A percentile compares a stretch with the other conserved stretches of the same genome.
Evolutionary conservation across 2,888 invertebrate species (phyloP).

Genomic region (Xestobium rufovillosum): DNA sequence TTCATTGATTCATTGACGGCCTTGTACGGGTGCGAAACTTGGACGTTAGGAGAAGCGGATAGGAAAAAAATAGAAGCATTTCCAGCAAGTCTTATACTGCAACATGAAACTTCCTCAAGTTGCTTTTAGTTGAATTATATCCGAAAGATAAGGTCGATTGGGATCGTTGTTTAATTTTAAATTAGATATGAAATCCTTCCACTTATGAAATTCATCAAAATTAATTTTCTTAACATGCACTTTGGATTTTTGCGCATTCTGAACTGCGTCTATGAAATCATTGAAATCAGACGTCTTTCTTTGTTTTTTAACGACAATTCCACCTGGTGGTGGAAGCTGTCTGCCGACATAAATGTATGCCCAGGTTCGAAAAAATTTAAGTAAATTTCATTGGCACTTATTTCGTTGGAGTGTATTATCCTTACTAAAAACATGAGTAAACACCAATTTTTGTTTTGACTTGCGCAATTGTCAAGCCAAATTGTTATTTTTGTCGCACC

Average conservation of each 20-base stretch:
- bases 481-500: constrained; percentile 12
- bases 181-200: constrained; percentile 12
- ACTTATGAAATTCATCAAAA: constrained; percentile 12
- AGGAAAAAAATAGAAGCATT: too few species aligned
- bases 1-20: too few species aligned
- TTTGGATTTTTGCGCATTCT: constrained; percentile 11
- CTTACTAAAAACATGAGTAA: constrained; percentile 14
- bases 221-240: constrained; percentile 14
- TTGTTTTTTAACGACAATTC: constrained; percentile 13
- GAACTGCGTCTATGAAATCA: constrained; percentile 15
- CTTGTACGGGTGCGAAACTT: too few species aligned
- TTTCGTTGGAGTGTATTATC: constrained; percentile 10
- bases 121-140: too few species aligned
- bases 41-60: too few species aligned
- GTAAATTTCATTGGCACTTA: constrained; percentile 5
- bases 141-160: too few species aligned
- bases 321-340: too few species aligned
- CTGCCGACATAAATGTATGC: too few species aligned
- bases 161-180: constrained; percentile 9
- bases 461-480: constrained; percentile 15
- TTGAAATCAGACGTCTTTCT: constrained; percentile 15
- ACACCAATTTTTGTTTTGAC: constrained; percentile 18
- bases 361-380: constrained; percentile 11
- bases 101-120: too few species aligned
- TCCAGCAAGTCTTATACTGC: too few species aligned